Percentiles rank a stretch among this genome's conserved stretches.
Conservation (phyloP, 2,888 invertebrate genomes). For the Orthosia gracilis region DNA sequence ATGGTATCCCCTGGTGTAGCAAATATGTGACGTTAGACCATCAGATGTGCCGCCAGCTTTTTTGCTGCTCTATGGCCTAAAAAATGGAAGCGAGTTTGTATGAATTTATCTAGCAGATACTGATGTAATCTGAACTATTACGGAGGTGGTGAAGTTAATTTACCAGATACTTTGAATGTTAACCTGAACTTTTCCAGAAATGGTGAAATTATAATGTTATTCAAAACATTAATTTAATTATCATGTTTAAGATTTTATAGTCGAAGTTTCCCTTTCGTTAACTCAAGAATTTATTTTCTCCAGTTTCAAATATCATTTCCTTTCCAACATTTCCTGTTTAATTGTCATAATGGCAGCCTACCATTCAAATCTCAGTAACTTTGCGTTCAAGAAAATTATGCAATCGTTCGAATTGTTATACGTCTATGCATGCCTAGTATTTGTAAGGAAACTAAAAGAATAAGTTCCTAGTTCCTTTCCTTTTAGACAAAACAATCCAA, state of each 20-base stretch:
- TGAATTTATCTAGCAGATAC: neutral
- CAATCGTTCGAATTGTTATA: constrained; percentile 51
- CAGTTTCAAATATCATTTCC: constrained; percentile 40
- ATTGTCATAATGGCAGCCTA: constrained; percentile 45
- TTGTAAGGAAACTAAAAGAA: constrained; percentile 51
- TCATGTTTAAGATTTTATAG: neutral
- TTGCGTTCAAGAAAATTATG: constrained; percentile 43
- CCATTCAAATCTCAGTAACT: constrained; percentile 47
- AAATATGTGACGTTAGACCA: too few species aligned
- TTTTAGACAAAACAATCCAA: constrained; percentile 51
- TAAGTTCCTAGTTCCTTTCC: constrained; percentile 46
- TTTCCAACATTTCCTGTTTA: constrained; percentile 47
- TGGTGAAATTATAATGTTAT: neutral
- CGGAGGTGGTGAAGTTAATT: neutral
- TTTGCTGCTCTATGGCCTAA: too few species aligned
- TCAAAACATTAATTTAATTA: neutral
- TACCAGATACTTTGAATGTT: too few species aligned
- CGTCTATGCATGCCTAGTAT: constrained; percentile 11
- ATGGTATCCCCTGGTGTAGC: too few species aligned
- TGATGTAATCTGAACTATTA: neutral
- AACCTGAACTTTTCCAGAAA: neutral
- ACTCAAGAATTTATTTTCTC: constrained; percentile 25
- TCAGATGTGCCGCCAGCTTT: too few species aligned
- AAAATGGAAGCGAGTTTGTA: neutral
- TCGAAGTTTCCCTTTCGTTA: constrained; percentile 4